Base-by-base conservation (phyloP, 2,888 invertebrate species). In the Parnassius apollo region DNA sequence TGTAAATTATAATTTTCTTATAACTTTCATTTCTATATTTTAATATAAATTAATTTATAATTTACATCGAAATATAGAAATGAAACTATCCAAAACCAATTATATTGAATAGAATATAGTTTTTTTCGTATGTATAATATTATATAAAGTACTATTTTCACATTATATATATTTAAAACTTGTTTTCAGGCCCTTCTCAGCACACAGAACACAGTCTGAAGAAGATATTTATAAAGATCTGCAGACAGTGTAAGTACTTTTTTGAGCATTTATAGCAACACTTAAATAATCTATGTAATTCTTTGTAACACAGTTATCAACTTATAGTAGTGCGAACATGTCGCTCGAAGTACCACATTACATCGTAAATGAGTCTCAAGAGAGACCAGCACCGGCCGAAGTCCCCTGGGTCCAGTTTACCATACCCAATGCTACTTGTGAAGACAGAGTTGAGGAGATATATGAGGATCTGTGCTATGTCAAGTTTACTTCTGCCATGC, bases 381-480 rank as follows among this genome's bases (percentile, higher is more conserved):
- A 86, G 25, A 85, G 64, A 57, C 68, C 75, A 61, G 71, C 80
- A 42, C 64, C 72, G 12, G 69, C 71, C 50, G 93, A 93, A 69
- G 93, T 92, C 54, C 93, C 93, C 65, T 94, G 94, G 94, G 92
- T 94, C 72, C 93, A 94, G 84, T 94, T 94, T 86, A 94, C 94
- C 67, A 94, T 94, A 73, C 94, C 94, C 67, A 93, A 87, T 75
- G 91, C 92, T 56, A 78, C 84, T 50, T 89, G 88, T 76, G 94
- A 94, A 80, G 94, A 94, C 75, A 87, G 94, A 71, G 96, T 96
- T 75, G 96, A 96, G 84, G 96, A 96, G 88, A 95, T 96, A 77
- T 97, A 97, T 85, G 97, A 96, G 88, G 96, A 97, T 87, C 94
- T 97, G 74, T 96, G 96, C 93, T 97, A 96, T 86, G 96, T 96